Evolutionary conservation across 2,888 invertebrate species (phyloP), one percentile per base, ranked within the genome.

Genomic region (Eledona agricola): DNA sequence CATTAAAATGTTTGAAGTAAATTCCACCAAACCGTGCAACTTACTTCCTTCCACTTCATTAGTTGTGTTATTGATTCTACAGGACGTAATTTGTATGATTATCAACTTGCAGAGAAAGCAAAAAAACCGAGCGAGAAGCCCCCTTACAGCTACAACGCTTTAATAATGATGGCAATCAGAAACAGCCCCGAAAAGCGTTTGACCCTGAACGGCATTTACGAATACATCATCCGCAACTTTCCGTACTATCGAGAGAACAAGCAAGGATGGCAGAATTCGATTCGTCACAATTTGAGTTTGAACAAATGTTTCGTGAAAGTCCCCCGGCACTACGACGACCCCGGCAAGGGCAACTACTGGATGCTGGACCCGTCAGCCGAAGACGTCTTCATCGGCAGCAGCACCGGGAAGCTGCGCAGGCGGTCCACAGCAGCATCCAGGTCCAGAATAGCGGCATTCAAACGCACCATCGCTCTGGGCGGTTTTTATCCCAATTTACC

Each of bases 341-440:
- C 98, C 0, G 98, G 99, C 1, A 99, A 99, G 75, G 98, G 98
- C 1, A 99, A 98, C 79, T 99, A 99, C 78, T 99, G 98, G 98
- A 98, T 97, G 96, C 76, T 99, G 67, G 98, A 99, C 73, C 93
- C 96, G 2, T 93, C 93, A 23, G 90, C 93, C 31, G 97, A 98
- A 71, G 98, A 99, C 69, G 97, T 99, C 11, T 97, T 96, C 73
- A 99, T 99, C 69, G 97, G 98, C 0, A 95, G 96, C 0, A 94
- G 96, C 0, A 98, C 97, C 0, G 98, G 98, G 0, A 99, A 99
- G 78, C 78, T 99, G 34, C 81, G 97, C 2, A 78, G 98, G 38
- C 81, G 96, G 55, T 93, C 94, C 1, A 95, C 96, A 0, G 92
- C 93, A 0, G 93, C 94, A 0, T 93, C 94, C 0, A 80, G 96